Conservation (phyloP, 2,797 vertebrate species). For the Myioborus melanocephalus region DNA sequence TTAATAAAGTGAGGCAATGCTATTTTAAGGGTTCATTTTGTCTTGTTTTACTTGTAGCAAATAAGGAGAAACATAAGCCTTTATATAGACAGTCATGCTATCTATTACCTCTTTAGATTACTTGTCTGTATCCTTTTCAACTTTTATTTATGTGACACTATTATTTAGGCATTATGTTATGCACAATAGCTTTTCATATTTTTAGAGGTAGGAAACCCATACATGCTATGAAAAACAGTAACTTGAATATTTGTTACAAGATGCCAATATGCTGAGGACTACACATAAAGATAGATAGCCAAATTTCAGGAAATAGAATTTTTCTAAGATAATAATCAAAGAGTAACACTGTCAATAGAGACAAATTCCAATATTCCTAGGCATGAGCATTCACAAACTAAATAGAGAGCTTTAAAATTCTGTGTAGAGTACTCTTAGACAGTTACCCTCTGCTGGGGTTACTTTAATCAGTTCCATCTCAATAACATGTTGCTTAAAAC, state of each 20-base stretch:
- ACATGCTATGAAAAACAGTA: neutral
- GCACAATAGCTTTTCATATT: neutral
- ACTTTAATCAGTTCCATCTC: neutral
- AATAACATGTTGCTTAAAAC: neutral
- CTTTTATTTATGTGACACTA: neutral
- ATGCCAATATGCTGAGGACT: neutral
- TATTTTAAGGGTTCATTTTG: neutral
- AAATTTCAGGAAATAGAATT: neutral
- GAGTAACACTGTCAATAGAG: neutral
- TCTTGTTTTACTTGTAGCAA: neutral
- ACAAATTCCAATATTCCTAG: neutral
- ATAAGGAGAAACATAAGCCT: neutral
- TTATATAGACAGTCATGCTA: neutral
- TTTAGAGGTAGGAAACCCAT: neutral
- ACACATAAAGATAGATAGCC: neutral
- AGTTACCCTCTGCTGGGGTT: neutral
- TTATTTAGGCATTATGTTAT: neutral
- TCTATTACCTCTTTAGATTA: neutral
- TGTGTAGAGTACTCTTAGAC: accelerated
- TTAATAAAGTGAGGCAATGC: neutral
- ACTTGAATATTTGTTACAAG: neutral
- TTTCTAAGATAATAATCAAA: neutral
- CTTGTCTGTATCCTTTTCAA: neutral
- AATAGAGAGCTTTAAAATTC: neutral
- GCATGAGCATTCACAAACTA: neutral